Conservation (phyloP, 2,888 invertebrate species). For the Lamproptera curius region DNA sequence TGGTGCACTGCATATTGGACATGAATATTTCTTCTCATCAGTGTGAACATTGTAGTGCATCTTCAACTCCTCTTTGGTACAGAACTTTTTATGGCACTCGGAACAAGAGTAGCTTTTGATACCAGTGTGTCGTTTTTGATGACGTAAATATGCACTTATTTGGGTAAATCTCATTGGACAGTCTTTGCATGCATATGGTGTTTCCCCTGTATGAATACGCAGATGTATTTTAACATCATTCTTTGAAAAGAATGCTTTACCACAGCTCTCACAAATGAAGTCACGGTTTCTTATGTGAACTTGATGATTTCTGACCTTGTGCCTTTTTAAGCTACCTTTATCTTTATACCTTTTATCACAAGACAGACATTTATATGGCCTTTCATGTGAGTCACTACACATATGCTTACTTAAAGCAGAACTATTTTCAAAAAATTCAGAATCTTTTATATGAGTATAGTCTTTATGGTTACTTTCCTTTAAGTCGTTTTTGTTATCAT, state of each 20-base stretch:
- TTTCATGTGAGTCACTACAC: constrained; percentile 51
- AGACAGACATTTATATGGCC: constrained; percentile 43
- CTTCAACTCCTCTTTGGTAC: constrained; percentile 53
- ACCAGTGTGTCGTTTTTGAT: constrained; percentile 49
- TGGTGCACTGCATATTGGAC: constrained; percentile 57
- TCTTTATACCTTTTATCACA: constrained; percentile 59
- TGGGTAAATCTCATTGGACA: constrained; percentile 55
- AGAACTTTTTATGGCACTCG: constrained; percentile 52
- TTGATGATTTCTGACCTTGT: constrained; percentile 46
- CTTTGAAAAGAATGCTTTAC: constrained; percentile 57
- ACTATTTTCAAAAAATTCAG: constrained; percentile 36
- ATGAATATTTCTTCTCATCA: constrained; percentile 48
- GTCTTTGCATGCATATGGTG: constrained; percentile 52
- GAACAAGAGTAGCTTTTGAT: constrained; percentile 46
- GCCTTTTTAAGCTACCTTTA: constrained; percentile 47
- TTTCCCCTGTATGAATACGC: constrained; percentile 61
- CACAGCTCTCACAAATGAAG: constrained; percentile 60
- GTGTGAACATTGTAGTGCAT: constrained; percentile 51
- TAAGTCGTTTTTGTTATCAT: constrained; percentile 9
- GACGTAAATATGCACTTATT: constrained; percentile 47
- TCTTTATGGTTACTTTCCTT: constrained; percentile 32
- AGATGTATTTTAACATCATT: constrained; percentile 52
- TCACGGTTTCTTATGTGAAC: constrained; percentile 38
- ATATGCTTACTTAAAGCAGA: constrained; percentile 47
- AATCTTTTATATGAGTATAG: constrained; percentile 14